A percentile compares a stretch with the other conserved stretches of the same genome.
Conservation (phyloP, 2,113 vertebrate species). For the Falco punctatus region DNA sequence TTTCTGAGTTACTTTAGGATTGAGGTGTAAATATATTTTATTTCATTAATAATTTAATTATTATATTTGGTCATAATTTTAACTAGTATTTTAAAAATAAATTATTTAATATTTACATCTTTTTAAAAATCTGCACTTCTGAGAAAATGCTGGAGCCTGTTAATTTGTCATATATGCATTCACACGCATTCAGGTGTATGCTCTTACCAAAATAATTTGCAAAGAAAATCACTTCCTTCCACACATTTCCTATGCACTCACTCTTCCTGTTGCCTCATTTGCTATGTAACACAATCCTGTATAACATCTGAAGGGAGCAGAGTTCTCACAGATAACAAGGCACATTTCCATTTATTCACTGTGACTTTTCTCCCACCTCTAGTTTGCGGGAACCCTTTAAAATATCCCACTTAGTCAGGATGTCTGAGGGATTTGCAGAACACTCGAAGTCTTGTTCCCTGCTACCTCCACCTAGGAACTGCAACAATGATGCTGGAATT, state of each 20-base stretch:
- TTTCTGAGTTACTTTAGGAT: not conserved
- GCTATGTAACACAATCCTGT: not conserved
- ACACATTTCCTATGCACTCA: not conserved
- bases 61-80: too few relatives aligned
- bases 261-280: not conserved
- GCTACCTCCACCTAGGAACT: not conserved
- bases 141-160: not conserved
- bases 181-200: not conserved
- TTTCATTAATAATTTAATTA: too few relatives aligned
- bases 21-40: not conserved
- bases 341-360: not conserved
- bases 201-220: fast-evolving
- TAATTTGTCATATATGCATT: not conserved
- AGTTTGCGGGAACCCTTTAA: not conserved
- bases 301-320: not conserved
- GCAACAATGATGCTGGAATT: not conserved
- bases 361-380: not conserved
- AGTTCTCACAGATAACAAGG: not conserved
- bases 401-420: not conserved
- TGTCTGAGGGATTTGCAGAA: not conserved
- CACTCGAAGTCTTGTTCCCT: not conserved
- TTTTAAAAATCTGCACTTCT: not conserved
- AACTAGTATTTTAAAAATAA: too few relatives aligned
- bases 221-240: not conserved
- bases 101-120: too few relatives aligned